A percentile compares a stretch with the other conserved stretches of the same genome.
These are phyloP conservation scores for Cremastinae sp. DNA, from an alignment of 2,888 invertebrate species.

Conservation along the genomic window DNA sequence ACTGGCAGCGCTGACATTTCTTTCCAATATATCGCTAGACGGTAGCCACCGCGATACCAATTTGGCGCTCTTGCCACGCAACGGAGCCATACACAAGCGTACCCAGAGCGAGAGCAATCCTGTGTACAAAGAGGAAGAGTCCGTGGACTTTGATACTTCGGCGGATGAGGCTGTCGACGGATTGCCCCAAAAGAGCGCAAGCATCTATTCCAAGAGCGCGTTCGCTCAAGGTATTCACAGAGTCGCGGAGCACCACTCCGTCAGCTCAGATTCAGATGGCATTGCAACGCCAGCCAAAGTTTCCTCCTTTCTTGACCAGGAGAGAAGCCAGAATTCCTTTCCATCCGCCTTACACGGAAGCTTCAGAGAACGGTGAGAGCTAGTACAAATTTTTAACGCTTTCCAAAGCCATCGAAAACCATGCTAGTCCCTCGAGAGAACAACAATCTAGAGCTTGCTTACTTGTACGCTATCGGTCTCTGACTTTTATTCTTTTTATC, in stretches of 20 bases:
- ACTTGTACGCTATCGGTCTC: neutral
- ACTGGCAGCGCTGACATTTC: slow-evolving; percentile 95
- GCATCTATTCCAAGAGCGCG: slow-evolving; percentile 45
- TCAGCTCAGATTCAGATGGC: slow-evolving; percentile 89
- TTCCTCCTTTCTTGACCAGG: slow-evolving; percentile 74
- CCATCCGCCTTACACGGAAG: slow-evolving; percentile 71
- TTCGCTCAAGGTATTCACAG: slow-evolving; percentile 64
- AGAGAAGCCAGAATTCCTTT: slow-evolving; percentile 69
- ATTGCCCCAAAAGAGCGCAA: slow-evolving; percentile 63
- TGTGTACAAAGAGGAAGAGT: slow-evolving; percentile 63
- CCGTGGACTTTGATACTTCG: slow-evolving; percentile 66
- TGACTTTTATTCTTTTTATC: slow-evolving; percentile 20
- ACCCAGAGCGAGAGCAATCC: slow-evolving; percentile 68
- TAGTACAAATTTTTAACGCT: no score
- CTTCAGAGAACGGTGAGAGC: slow-evolving; percentile 76
- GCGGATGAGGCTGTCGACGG: slow-evolving; percentile 77
- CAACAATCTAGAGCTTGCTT: no score
- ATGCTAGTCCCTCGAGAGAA: no score
- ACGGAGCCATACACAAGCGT: slow-evolving; percentile 73
- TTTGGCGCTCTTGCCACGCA: slow-evolving; percentile 81
- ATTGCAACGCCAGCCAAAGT: slow-evolving; percentile 85
- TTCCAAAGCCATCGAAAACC: no score
- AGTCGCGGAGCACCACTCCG: slow-evolving; percentile 82
- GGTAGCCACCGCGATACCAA: slow-evolving; percentile 91
- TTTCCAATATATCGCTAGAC: slow-evolving; percentile 97